phyloP scores from a whole-genome alignment of 1,140 invertebrate species.

The Phortica variegata region DNA sequence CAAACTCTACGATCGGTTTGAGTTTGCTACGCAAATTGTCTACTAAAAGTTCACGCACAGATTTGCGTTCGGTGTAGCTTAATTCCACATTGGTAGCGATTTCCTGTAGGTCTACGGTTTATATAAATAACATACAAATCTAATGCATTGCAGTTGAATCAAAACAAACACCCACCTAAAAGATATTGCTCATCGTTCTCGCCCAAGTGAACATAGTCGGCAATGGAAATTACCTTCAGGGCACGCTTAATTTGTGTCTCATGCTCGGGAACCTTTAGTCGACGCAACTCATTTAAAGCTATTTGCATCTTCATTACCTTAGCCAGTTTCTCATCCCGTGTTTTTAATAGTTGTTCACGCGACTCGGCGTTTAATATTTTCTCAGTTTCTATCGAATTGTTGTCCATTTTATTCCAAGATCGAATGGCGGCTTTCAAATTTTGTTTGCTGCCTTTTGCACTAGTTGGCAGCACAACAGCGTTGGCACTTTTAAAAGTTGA shows the following conservation, averaged over 20 bases:
- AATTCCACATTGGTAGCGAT: conserved; percentile 8
- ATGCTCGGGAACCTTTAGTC: conserved; percentile 10
- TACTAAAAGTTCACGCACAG: conserved; percentile 15
- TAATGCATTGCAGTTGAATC: background rate
- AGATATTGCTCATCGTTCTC: conserved; percentile 17
- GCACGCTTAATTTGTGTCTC: conserved; percentile 22
- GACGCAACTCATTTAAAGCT: conserved; percentile 19
- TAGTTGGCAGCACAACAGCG: too few relatives aligned
- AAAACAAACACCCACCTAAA: conserved; percentile 15
- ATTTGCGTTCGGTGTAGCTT: conserved; percentile 32
- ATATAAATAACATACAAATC: background rate
- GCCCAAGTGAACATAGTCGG: conserved; percentile 19
- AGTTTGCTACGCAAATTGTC: conserved; percentile 15
- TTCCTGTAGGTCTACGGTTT: conserved; percentile 18
- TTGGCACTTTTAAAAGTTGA: too few relatives aligned
- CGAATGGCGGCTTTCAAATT: too few relatives aligned
- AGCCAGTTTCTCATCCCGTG: conserved; percentile 20
- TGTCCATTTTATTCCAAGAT: background rate
- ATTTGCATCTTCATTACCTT: conserved; percentile 30
- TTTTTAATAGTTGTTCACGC: conserved; percentile 20
- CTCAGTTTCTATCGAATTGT: conserved; percentile 14
- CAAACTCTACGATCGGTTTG: conserved; percentile 25
- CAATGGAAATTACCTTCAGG: conserved; percentile 24
- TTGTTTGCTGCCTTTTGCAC: too few relatives aligned
- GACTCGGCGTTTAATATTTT: conserved; percentile 20